Base-by-base conservation (phyloP, 2,888 invertebrate species). In the Erebia epiphron region DNA sequence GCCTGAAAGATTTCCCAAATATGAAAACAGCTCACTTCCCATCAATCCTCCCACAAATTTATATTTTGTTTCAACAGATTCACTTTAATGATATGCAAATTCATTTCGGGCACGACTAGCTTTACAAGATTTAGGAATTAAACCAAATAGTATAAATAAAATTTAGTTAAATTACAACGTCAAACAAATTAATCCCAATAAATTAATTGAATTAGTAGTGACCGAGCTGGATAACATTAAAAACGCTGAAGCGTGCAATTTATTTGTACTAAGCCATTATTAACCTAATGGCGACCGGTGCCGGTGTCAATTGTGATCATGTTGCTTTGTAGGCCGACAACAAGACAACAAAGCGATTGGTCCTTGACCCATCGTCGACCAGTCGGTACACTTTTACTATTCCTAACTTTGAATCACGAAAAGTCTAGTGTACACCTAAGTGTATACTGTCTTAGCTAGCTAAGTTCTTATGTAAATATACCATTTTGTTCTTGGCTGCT, bases 361-460 rank as follows among this genome's bases (percentile, higher is more conserved):
- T 86, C 90, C 90, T 90, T 91, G 90, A 88, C 88, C 84, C 83
- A 82, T 78, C 83, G 78, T 75, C 75, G 75, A 78, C 83, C 81
- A 82, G 81, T 82, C 81, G 76, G 80, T 82, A 83, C 80, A 86
- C 88, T 86, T 88, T 87, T 87, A 88, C 87, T 87, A 86, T 85
- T 84, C 82, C 81, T 76, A 80, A 81, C 79, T 75, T 69, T 81
- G 79, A 78, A 83, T 81, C 78, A 80, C 77, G 68, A 73, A 67
- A 58, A 63, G 67, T 52, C 56, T 21, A 8, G 52, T 41, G 11
- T 10, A 41, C 65, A 61, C 65, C 18, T 13, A 16, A 35, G 5
- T 64, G 16, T 52, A 3, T 13, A 62, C 13, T 14, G 52, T 16
- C 16, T 52, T 8, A 49, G 5, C 16, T 56, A 9, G 21, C 18